phyloP scores from a whole-genome alignment of 2,113 vertebrate genomes.

The Neolamprologus hecqui region DNA sequence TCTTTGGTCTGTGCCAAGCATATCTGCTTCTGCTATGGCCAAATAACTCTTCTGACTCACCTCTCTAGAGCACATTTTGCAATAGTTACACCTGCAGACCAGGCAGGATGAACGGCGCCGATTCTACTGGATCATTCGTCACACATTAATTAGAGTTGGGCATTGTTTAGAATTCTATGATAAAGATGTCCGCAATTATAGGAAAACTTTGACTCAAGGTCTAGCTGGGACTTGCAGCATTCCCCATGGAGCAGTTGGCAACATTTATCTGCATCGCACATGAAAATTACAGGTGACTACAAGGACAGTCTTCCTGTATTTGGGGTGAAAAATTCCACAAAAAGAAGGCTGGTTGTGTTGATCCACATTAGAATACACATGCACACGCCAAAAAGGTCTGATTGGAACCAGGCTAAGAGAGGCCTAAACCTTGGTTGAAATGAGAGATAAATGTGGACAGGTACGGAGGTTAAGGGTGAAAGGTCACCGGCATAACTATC shows the following conservation, averaged over 20 bases:
- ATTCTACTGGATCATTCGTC: background rate
- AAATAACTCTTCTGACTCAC: background rate
- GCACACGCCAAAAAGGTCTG: background rate
- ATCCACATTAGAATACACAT: background rate
- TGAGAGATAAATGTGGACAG: background rate
- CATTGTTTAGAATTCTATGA: background rate
- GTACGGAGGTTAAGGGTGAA: background rate
- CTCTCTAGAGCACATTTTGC: background rate
- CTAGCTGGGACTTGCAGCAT: background rate
- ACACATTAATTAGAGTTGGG: background rate
- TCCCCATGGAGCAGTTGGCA: background rate
- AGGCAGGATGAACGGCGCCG: background rate
- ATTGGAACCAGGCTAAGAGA: background rate
- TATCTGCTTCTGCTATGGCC: background rate
- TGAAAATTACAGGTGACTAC: background rate
- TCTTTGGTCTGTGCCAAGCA: background rate
- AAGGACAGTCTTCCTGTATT: background rate
- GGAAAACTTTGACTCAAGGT: background rate
- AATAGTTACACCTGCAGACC: background rate
- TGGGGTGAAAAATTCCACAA: background rate
- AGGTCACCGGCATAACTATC: background rate
- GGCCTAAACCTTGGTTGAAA: background rate
- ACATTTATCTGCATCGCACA: background rate
- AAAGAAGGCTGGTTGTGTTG: background rate
- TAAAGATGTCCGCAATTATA: background rate